Conservation (phyloP, 2,797 vertebrate genomes). For the Danio kyathit region DNA sequence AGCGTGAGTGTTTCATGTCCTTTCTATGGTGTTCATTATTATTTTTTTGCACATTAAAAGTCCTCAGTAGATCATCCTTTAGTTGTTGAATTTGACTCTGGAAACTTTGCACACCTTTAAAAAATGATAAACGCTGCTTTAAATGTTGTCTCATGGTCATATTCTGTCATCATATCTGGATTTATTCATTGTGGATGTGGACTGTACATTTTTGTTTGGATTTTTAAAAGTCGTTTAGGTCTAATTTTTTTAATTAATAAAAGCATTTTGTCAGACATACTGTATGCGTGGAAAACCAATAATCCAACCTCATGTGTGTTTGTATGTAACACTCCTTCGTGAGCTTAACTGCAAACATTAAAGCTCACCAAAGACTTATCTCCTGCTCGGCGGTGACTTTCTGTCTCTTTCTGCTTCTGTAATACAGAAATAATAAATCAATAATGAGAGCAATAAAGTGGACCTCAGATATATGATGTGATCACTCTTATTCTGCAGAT, state of each 20-base stretch:
- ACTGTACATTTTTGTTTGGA: not conserved
- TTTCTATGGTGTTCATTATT: constrained; percentile 25
- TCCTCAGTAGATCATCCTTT: constrained; percentile 48
- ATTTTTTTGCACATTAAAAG: constrained; percentile 41
- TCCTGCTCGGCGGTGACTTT: not conserved
- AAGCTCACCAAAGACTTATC: constrained; percentile 22
- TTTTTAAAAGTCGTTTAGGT: constrained; percentile 4
- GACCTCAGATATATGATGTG: not conserved
- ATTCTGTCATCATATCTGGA: constrained; percentile 32
- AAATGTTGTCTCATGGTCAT: constrained; percentile 28
- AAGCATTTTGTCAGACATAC: constrained; percentile 1
- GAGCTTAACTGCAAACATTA: constrained; percentile 23
- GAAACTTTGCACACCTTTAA: constrained; percentile 49
- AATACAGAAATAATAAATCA: not conserved
- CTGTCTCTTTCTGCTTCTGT: constrained; percentile 11
- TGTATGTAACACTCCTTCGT: constrained; percentile 4
- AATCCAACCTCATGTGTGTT: not conserved
- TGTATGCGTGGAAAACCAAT: not conserved
- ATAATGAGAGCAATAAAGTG: not conserved
- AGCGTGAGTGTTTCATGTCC: constrained; percentile 35
- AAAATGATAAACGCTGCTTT: constrained; percentile 57
- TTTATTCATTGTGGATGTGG: constrained; percentile 2
- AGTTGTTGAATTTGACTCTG: constrained; percentile 25
- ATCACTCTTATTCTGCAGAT: not conserved
- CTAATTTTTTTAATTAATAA: not conserved